These are phyloP conservation scores for Botia almorhae DNA, from an alignment of 2,797 vertebrate species.

Conservation along the genomic window DNA sequence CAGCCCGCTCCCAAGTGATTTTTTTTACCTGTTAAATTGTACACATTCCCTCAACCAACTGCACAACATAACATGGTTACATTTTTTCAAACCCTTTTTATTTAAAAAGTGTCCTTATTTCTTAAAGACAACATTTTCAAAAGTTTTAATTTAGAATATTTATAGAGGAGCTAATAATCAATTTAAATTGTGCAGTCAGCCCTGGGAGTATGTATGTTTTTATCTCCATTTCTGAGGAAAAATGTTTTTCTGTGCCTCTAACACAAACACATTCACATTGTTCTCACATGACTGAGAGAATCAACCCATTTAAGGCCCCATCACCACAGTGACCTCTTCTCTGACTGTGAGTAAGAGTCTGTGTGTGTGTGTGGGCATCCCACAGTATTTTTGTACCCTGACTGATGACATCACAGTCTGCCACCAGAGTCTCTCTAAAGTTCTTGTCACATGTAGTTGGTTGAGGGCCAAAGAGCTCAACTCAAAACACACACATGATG, in stretches of 20 bases:
- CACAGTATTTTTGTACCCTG: constrained; percentile 51
- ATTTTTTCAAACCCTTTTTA: too few species aligned
- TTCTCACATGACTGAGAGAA: constrained; percentile 54
- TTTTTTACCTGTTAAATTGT: too few species aligned
- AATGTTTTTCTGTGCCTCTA: constrained; percentile 25
- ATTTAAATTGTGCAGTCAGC: not conserved
- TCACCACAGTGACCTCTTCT: constrained; percentile 51
- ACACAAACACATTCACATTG: constrained; percentile 47
- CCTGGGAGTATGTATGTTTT: not conserved
- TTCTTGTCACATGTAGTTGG: constrained; percentile 47
- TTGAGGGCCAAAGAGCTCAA: constrained; percentile 29
- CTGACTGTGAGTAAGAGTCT: constrained; percentile 33
- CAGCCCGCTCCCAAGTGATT: not conserved
- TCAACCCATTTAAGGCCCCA: constrained; percentile 51
- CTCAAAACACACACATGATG: not conserved
- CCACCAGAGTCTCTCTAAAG: constrained; percentile 48
- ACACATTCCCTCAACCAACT: too few species aligned
- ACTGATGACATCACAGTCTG: constrained; percentile 52
- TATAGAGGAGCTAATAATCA: not conserved
- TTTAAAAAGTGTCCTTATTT: too few species aligned
- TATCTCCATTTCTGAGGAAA: constrained; percentile 9
- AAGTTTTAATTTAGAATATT: too few species aligned
- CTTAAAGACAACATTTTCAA: too few species aligned
- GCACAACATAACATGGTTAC: too few species aligned
- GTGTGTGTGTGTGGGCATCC: constrained; percentile 42